These are phyloP conservation scores for Mythimna impura DNA, from an alignment of 2,888 invertebrate species.

Conservation along the genomic window DNA sequence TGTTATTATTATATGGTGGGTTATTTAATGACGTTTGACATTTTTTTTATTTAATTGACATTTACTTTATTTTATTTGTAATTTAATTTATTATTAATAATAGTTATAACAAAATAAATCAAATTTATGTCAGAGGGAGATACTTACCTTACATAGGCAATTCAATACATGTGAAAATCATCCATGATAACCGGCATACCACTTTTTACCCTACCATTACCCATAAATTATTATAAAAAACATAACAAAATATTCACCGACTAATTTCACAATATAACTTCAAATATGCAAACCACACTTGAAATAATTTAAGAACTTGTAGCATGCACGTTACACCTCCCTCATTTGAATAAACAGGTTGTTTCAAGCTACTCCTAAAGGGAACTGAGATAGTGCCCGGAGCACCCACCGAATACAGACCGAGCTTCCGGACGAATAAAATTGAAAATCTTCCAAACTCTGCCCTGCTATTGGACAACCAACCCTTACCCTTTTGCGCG, in stretches of 20 bases:
- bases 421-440: constrained; percentile 78
- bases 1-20: too few relatives aligned
- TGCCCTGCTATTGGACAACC: constrained; percentile 84
- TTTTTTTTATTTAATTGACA: too few relatives aligned
- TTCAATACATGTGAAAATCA: constrained; percentile 10
- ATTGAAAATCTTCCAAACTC: constrained; percentile 80
- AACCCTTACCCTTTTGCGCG: constrained; percentile 86
- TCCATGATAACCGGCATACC: not conserved
- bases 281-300: constrained; percentile 9
- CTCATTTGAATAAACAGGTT: constrained; percentile 75
- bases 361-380: constrained; percentile 69
- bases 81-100: too few relatives aligned
- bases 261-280: constrained; percentile 25
- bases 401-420: constrained; percentile 72
- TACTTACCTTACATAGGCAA: constrained; percentile 19
- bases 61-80: too few relatives aligned
- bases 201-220: not conserved
- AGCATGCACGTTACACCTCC: constrained; percentile 13
- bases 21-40: too few relatives aligned
- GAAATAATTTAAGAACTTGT: constrained; percentile 5
- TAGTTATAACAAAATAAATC: not conserved
- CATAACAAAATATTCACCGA: constrained; percentile 5
- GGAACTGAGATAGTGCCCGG: constrained; percentile 75
- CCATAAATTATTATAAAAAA: constrained; percentile 6
- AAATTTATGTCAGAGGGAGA: too few relatives aligned